Base-by-base conservation (phyloP, 2,888 invertebrate genomes). In the Philhelius pedissequus region DNA sequence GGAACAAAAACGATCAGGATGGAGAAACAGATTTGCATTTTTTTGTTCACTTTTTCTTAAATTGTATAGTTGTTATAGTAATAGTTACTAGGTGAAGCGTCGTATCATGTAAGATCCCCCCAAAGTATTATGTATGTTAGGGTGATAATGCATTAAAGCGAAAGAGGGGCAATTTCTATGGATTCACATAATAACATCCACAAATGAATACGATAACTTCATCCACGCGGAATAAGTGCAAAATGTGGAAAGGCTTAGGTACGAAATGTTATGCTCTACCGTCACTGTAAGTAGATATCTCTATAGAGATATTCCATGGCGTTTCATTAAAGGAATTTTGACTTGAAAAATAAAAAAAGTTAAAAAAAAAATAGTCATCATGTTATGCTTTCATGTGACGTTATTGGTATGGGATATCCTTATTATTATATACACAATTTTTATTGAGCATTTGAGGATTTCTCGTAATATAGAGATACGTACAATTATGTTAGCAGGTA, bases 151-250 rank as follows among this genome's bases (percentile, higher is more conserved):
- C 68, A 22, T 22, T 50, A 38, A 35, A 7, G 32, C 1, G 20
- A 8, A 66, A 20, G 32, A 11, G 35, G 25, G 35, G 13, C 15
- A 5, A 50, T 52, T 38, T 25, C 25, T 32, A 35, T 40, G 48
- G 13, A 25, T 62, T 58, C 38, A 13, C 45, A 45, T 15, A 3
- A 25, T 25, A 25, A 15, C 32, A 58, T 50, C 13, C 50, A 32
- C 30, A 60, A 35, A 68, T 64, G 60, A 68, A 71, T 77, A 62
- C 73, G 30, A 66, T 62, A 62, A 54, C 30, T 43, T 68, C 58
- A 58, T 11, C 20, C 20, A 62, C 60, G 68, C 68, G 58, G 74
- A 69, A 75, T 69, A 43, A 68, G 79, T 80, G 68, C 74, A 79
- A 52, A 48, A 60, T 45, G 66, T 15, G 58, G 18, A 48, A 48